Percentiles rank a stretch among this genome's conserved stretches.
These are phyloP conservation scores for Cynopterus brachyotis DNA, from an alignment of 2,113 vertebrate genomes.

Conservation along the genomic window DNA sequence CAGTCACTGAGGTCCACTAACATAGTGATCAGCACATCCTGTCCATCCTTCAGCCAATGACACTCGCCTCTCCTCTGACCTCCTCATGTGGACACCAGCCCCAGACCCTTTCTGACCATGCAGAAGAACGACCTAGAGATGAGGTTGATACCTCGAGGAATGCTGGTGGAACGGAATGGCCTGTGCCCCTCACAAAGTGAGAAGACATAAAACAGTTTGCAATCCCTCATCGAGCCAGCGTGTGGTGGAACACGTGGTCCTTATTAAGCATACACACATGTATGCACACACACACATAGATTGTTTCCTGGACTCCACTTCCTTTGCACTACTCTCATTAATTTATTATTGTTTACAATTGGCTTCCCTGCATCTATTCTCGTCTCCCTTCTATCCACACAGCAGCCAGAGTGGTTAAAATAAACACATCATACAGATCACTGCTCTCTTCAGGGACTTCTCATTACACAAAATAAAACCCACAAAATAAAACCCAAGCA, in stretches of 20 bases:
- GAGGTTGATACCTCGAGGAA: not conserved
- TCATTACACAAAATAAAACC: not conserved
- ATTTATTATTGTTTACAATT: not conserved
- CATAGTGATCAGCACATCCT: not conserved
- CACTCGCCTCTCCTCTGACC: not conserved
- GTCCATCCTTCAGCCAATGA: not conserved
- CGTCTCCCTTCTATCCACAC: not conserved
- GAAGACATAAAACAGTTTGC: not conserved
- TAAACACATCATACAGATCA: not conserved
- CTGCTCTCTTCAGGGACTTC: not conserved
- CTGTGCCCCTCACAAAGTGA: not conserved
- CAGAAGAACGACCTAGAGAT: not conserved
- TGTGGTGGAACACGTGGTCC: not conserved
- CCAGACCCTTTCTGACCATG: no score
- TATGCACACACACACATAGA: not conserved
- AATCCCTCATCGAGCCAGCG: not conserved
- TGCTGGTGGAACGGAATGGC: not conserved
- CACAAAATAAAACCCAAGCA: not conserved
- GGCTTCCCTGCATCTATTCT: not conserved
- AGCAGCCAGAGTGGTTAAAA: not conserved
- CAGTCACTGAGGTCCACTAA: not conserved
- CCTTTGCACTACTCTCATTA: not conserved
- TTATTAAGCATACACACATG: not conserved
- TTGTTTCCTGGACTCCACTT: not conserved
- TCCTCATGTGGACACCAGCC: not conserved